A percentile compares a stretch with the other conserved stretches of the same genome.
Evolutionary conservation across 2,888 invertebrate species (phyloP).

Genomic region (Caenorhabditis sp.): DNA sequence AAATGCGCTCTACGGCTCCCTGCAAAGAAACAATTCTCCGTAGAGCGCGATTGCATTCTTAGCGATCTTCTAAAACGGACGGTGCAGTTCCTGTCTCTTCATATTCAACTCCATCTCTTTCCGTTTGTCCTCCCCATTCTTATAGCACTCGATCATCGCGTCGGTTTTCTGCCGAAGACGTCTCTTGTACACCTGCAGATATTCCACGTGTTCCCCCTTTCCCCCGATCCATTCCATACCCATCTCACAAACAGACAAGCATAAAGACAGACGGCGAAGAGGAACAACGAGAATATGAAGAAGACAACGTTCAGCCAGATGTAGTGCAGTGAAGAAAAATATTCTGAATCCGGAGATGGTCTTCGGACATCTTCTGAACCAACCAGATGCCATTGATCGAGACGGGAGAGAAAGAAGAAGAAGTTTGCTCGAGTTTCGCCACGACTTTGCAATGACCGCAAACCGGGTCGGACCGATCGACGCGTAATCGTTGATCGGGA

Average conservation of each 20-base stretch:
- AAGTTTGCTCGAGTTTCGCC: background rate
- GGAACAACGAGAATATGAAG: constrained; percentile 46
- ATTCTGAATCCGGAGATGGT: constrained; percentile 22
- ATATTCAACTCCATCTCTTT: constrained; percentile 43
- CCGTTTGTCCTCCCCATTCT: constrained; percentile 39
- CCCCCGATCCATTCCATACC: constrained; percentile 28
- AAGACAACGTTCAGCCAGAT: constrained; percentile 57
- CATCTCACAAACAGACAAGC: constrained; percentile 60
- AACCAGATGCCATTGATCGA: constrained; percentile 40
- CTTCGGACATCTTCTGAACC: background rate
- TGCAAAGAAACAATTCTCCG: no score
- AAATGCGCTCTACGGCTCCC: no score
- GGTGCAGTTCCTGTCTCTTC: constrained; percentile 37
- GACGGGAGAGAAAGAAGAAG: constrained; percentile 6
- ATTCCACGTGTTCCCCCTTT: background rate
- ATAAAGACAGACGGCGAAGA: constrained; percentile 54
- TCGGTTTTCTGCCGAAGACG: constrained; percentile 55
- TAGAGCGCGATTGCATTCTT: no score
- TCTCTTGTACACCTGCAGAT: constrained; percentile 39
- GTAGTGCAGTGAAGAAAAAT: constrained; percentile 50
- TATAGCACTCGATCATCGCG: constrained; percentile 53
- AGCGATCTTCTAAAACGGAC: no score
- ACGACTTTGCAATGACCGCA: background rate
- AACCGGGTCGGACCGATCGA: background rate
- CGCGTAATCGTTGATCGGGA: background rate